Conservation (phyloP, 2,888 invertebrate genomes). For the Linnaemya vulpina region DNA sequence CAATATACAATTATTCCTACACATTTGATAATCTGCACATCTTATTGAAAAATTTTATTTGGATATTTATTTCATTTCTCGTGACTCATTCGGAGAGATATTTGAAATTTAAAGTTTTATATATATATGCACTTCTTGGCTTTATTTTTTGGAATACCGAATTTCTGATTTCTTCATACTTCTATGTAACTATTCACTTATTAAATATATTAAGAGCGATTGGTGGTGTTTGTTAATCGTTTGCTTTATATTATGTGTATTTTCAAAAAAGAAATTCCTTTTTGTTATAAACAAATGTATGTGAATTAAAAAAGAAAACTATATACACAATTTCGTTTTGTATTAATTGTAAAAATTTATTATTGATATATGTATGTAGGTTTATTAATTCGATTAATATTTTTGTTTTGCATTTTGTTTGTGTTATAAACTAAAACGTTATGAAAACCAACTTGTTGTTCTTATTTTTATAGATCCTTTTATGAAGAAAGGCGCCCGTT, state of each 20-base stretch:
- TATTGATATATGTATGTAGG: conserved; percentile 53
- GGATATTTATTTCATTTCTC: not conserved
- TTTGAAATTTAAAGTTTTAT: conserved; percentile 9
- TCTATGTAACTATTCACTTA: conserved; percentile 10
- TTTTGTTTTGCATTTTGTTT: conserved; percentile 46
- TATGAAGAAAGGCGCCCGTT: conserved; percentile 36
- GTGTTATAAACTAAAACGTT: conserved; percentile 67
- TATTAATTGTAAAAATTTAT: conserved; percentile 57
- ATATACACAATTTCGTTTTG: conserved; percentile 61
- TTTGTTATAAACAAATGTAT: conserved; percentile 3
- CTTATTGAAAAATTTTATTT: not conserved
- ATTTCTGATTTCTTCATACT: conserved; percentile 7
- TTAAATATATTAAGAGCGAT: conserved; percentile 38
- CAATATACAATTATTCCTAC: conserved; percentile 16
- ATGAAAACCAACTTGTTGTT: conserved; percentile 70
- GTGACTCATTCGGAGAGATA: conserved; percentile 8
- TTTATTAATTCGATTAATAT: conserved; percentile 63
- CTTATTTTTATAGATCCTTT: conserved; percentile 43
- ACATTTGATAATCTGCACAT: not conserved
- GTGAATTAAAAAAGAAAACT: conserved; percentile 49
- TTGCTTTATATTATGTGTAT: conserved; percentile 23
- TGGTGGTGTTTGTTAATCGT: conserved; percentile 56
- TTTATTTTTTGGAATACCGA: conserved; percentile 8
- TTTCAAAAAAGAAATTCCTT: conserved; percentile 32
- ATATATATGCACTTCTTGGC: not conserved